Evolutionary conservation across 2,113 vertebrate species (phyloP), one percentile per base, ranked within the genome.

Genomic region (Anseranas semipalmata): DNA sequence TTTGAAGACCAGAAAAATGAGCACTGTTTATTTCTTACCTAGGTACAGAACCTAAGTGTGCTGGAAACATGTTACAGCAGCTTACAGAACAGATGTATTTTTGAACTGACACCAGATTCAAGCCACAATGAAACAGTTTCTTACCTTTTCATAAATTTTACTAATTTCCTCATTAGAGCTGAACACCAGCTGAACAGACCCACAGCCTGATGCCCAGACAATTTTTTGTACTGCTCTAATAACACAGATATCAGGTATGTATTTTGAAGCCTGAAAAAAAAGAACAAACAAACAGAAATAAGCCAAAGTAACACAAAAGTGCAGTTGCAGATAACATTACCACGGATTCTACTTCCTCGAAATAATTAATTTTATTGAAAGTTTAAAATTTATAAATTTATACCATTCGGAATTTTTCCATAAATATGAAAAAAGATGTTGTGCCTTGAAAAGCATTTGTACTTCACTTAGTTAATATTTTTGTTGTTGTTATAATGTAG

Each of bases 141-240:
- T 97, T 98, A 99, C 99, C 99, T 99, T 99, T 92, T 99, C 99
- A 59, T 99, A 99, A 96, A 99, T 99, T 98, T 99, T 99, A 98
- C 99, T 99, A 25, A 99, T 99, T 96, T 99, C 99, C 85, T 99
- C 99, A 97, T 99, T 99, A 7, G 99, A 99, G 94, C 99, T 99
- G 97, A 99, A 99, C 85, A 99, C 99, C 39, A 99, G 98, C 93
- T 99, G 99, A 89, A 99, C 98, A 60, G 99, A 99, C 56, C 99
- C 99, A 96, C 99, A 99, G 87, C 99, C 99, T 72, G 99, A 99
- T 24, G 99, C 99, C 99, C 99, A 99, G 91, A 99, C 99, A 59
- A 99, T 99, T 98, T 99, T 99, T 95, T 99, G 99, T 78, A 99
- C 98, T 66, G 99, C 99, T 97, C 99, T 98, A 96, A 99, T 99